A percentile compares a stretch with the other conserved stretches of the same genome.
Conservation (phyloP, 2,113 vertebrate species). For the Todiramphus chloris region DNA sequence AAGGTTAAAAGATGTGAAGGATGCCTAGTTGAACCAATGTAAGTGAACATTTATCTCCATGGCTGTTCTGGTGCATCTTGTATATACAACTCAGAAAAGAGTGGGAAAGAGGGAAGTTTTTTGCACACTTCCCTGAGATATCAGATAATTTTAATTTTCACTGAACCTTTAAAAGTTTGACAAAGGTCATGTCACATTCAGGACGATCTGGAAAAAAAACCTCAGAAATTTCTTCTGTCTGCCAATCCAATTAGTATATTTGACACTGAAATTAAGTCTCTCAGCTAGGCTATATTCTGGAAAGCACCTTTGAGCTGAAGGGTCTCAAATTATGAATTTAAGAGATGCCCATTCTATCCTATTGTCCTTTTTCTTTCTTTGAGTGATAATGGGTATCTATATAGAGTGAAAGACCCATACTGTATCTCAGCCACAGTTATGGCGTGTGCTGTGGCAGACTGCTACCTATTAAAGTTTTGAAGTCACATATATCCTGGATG, state of each 20-base stretch:
- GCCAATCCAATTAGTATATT: neutral
- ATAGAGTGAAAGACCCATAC: neutral
- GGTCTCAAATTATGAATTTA: neutral
- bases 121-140: neutral
- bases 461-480: neutral
- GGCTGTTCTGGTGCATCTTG: neutral
- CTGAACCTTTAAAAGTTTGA: neutral
- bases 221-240: neutral
- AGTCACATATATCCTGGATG: neutral
- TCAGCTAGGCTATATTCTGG: neutral
- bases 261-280: neutral
- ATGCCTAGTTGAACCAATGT: neutral
- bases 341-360: neutral
- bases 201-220: neutral
- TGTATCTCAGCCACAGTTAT: neutral
- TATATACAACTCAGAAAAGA: neutral
- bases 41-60: neutral
- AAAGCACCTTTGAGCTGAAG: neutral
- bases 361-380: neutral
- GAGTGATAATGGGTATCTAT: neutral
- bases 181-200: neutral
- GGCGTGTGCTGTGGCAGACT: fast-evolving
- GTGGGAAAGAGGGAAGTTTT: neutral
- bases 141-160: neutral
- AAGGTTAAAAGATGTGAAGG: neutral